Evolutionary conservation across 2,797 vertebrate species (phyloP).

Genomic region (Limosa lapponica): DNA sequence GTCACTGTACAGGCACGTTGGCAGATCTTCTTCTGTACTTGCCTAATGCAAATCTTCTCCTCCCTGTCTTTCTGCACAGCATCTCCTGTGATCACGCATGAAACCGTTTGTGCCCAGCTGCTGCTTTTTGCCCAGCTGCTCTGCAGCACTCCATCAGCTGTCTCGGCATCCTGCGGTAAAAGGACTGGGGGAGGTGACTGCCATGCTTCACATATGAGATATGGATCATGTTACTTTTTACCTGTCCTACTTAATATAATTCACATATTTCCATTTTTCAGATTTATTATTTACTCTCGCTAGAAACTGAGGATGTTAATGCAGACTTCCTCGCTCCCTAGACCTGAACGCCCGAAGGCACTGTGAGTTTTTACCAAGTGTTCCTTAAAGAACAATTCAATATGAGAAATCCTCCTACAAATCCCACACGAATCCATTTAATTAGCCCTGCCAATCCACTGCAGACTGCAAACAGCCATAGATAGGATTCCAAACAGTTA

Average conservation of each 20-base stretch:
- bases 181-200: background rate
- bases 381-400: background rate
- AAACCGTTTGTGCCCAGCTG: background rate
- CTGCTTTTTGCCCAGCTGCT: background rate
- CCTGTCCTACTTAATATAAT: background rate
- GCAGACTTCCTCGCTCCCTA: background rate
- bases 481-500: background rate
- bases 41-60: background rate
- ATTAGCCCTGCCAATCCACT: background rate
- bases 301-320: background rate
- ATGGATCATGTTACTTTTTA: background rate
- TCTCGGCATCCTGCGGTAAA: fast-evolving
- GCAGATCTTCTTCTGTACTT: background rate
- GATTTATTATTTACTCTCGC: background rate
- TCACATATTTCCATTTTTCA: background rate
- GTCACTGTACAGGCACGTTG: background rate
- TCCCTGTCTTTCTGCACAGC: background rate
- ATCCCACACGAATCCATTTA: background rate
- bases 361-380: background rate
- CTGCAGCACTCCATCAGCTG: background rate
- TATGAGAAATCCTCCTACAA: background rate
- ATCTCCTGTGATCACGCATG: fast-evolving
- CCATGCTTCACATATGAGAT: background rate
- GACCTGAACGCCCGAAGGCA: background rate
- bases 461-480: background rate